Evolutionary conservation across 2,888 invertebrate genomes (phyloP).

Genomic region (Aethes cnicana): DNA sequence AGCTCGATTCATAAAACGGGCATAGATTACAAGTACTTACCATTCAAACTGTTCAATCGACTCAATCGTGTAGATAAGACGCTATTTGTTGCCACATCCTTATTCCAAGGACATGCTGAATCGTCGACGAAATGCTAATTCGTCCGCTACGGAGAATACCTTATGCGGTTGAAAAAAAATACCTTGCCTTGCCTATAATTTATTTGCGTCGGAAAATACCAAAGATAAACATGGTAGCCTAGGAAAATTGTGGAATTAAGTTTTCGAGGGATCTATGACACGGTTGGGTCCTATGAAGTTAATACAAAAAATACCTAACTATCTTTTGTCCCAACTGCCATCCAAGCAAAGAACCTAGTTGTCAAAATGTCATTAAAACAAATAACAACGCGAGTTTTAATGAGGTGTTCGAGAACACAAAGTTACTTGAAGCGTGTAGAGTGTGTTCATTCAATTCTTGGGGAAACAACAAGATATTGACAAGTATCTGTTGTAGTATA

Average conservation of each 20-base stretch:
- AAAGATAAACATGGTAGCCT: slow-evolving; percentile 51
- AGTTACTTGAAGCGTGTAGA: neutral
- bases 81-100: slow-evolving; percentile 66
- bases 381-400: slow-evolving; percentile 1
- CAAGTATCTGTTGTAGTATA: neutral
- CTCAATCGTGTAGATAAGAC: slow-evolving; percentile 60
- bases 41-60: slow-evolving; percentile 18
- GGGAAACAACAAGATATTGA: slow-evolving; percentile 9
- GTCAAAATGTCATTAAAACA: slow-evolving; percentile 44
- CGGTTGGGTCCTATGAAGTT: too few species aligned
- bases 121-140: slow-evolving; percentile 75
- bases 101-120: slow-evolving; percentile 75
- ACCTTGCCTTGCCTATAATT: slow-evolving; percentile 48
- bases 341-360: slow-evolving; percentile 42
- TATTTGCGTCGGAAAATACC: slow-evolving; percentile 53
- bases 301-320: too few species aligned
- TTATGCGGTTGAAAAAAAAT: slow-evolving; percentile 64
- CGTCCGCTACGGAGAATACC: slow-evolving; percentile 70
- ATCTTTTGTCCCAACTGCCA: too few species aligned
- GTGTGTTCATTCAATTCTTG: slow-evolving; percentile 12
- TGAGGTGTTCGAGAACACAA: neutral
- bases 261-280: too few species aligned
- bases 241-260: too few species aligned
- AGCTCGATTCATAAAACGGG: slow-evolving; percentile 12
- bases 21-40: slow-evolving; percentile 26